Evolutionary conservation across 2,113 vertebrate genomes (phyloP).

Genomic region (Megaleporinus macrocephalus): DNA sequence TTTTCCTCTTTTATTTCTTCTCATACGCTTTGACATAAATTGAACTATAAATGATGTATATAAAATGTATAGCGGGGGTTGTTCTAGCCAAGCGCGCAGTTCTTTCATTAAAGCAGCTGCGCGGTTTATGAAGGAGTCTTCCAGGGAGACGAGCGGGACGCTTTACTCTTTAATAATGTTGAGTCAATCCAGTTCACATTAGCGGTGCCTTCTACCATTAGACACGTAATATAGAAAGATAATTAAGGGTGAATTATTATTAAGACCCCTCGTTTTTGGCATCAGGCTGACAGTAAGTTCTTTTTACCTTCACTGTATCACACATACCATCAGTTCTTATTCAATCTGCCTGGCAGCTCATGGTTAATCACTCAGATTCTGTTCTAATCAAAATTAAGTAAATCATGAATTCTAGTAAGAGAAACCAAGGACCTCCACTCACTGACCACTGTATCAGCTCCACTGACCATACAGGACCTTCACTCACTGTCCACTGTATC

Average conservation of each 20-base stretch:
- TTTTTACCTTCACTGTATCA: background rate
- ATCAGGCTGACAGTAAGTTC: background rate
- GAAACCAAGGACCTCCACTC: no score
- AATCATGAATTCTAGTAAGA: no score
- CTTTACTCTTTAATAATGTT: background rate
- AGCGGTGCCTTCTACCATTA: background rate
- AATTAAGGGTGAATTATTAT: conserved; percentile 14
- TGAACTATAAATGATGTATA: background rate
- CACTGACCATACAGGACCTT: no score
- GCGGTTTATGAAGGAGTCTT: background rate
- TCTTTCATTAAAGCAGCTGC: background rate
- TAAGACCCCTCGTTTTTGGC: background rate
- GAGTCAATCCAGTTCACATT: background rate
- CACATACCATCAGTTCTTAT: background rate
- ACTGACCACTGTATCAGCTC: no score
- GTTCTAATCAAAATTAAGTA: background rate
- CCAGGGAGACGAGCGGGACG: background rate
- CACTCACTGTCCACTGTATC: no score
- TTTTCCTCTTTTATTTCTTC: no score
- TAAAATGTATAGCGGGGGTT: background rate
- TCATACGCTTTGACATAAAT: background rate
- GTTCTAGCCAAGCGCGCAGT: no score
- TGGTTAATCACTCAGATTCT: background rate
- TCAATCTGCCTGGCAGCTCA: background rate
- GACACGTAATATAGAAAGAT: conserved; percentile 5